Base-by-base conservation (phyloP, 1,140 invertebrate species). In the Brachionus rotundiformis region DNA sequence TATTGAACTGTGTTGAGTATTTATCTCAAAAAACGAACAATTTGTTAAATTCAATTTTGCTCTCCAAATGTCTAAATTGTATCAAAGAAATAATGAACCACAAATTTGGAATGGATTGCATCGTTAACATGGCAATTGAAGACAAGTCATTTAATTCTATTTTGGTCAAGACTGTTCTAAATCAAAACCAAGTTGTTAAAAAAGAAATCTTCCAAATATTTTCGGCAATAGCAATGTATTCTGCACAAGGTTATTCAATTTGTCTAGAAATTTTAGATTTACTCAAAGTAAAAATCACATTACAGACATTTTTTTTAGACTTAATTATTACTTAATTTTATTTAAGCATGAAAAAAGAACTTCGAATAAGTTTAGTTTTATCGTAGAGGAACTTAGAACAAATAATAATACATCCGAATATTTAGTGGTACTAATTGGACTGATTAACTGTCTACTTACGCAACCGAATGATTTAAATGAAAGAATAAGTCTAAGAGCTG, bases 121-220 rank as follows among this genome's bases (percentile, higher is more conserved):
- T 73, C 2, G 44, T 73, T 25, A 25, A 41, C 11, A 44, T 73
- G 68, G 68, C 68, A 5, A 25, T 25, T 73, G 68, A 73, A 73
- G 68, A 73, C 10, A 19, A 41, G 11, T 44, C 36, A 23, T 44
- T 44, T 16, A 31, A 41, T 5, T 25, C n/a, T 11, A 73, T 73
- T 73, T 73, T 73, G 29, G 36, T 73, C 2, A 73, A 73, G 25
- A 25, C 68, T 2, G 19, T 73, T 44, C 3, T 73, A 11, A 44
- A 73, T 25, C 68, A 73, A 19, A 73, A 73, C 41, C 68, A 73
- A 47, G 36, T 73, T 10, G 68, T 73, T 10, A 73, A 73, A 73
- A 73, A 73, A 44, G 68, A 73, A 73, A 73, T 73, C 25, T 73
- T 73, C 23, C 68, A 73, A 73, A 47, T 73, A 44, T 73, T 73